Evolutionary conservation across 2,888 invertebrate genomes (phyloP).

Genomic region (Drosophila meridionalis): DNA sequence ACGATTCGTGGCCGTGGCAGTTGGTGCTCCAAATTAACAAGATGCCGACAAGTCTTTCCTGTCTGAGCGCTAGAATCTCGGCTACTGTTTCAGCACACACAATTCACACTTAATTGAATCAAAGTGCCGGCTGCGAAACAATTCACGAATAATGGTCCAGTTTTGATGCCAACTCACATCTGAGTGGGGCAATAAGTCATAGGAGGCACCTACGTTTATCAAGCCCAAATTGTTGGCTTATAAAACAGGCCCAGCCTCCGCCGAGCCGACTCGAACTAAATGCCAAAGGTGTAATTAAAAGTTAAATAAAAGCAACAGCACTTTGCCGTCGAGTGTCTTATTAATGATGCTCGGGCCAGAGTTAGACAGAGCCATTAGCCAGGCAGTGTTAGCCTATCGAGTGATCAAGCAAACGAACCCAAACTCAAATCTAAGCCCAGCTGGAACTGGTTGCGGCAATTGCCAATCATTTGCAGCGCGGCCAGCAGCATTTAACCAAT

Average conservation of each 20-base stretch:
- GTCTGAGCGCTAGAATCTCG: constrained; percentile 56
- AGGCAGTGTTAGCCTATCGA: constrained; percentile 28
- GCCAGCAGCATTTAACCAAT: constrained; percentile 52
- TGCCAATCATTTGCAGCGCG: constrained; percentile 56
- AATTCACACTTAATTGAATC: constrained; percentile 40
- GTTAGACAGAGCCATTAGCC: constrained; percentile 66
- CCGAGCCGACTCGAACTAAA: constrained; percentile 37
- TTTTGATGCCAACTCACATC: constrained; percentile 8
- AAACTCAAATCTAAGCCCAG: constrained; percentile 38
- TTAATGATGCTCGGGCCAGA: constrained; percentile 68
- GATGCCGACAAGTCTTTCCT: constrained; percentile 70
- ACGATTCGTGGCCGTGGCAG: constrained; percentile 68
- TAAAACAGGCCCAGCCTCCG: constrained; percentile 17
- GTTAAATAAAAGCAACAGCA: constrained; percentile 59
- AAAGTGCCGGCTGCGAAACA: constrained; percentile 43
- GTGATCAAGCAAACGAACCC: constrained; percentile 32
- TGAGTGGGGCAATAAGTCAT: constrained; percentile 6
- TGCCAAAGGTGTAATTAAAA: constrained; percentile 80
- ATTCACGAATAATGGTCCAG: constrained; percentile 19
- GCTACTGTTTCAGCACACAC: constrained; percentile 17
- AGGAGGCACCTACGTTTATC: constrained; percentile 8
- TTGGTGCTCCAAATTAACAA: constrained; percentile 70
- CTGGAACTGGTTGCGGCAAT: constrained; percentile 72
- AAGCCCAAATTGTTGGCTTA: constrained; percentile 30
- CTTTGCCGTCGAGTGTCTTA: constrained; percentile 41